Evolutionary conservation across 2,888 invertebrate species (phyloP), one percentile per base, ranked within the genome.

Genomic region (Troides oblongomaculatus): DNA sequence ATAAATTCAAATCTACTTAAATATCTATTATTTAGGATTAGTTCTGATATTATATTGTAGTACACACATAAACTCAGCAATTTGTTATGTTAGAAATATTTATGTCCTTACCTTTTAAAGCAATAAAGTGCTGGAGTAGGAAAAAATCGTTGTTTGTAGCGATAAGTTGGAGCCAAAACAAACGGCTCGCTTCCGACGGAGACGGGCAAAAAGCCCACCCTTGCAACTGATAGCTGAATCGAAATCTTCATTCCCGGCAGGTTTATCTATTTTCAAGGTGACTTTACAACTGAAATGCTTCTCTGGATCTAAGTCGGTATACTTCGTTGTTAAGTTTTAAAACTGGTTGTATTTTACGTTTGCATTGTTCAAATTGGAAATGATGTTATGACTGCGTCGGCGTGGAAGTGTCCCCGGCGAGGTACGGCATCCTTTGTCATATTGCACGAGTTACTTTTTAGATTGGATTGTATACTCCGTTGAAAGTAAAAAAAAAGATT

Each of bases 111-210:
- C 43, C 4, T 60, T 25, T 46, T 30, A 58, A 53, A 62, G 53
- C 62, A 59, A 64, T 65, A 62, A 59, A 66, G 58, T 63, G 59
- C 62, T 63, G 36, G 23, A 25, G 69, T 50, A 36, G 50, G 65
- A 62, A 70, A 70, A 70, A 66, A 65, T 39, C 66, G 56, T 64
- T 61, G 66, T 66, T 65, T 56, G 65, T 57, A 58, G 56, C 75
- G 78, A 77, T 77, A 78, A 77, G 75, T 66, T 58, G 68, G 70
- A 72, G 69, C 69, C 69, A 66, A 74, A 73, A 77, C 78, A 77
- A 79, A 77, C 78, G 77, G 64, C 64, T 56, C 62, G 72, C 67
- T 79, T 79, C 78, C 78, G 75, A 68, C 73, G 67, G 66, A 68
- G 43, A 30, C 62, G 60, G n/a, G 74, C 74, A 76, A 77, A 78